Conservation (phyloP, 2,113 vertebrate genomes). For the Onychostruthus taczanowskii region DNA sequence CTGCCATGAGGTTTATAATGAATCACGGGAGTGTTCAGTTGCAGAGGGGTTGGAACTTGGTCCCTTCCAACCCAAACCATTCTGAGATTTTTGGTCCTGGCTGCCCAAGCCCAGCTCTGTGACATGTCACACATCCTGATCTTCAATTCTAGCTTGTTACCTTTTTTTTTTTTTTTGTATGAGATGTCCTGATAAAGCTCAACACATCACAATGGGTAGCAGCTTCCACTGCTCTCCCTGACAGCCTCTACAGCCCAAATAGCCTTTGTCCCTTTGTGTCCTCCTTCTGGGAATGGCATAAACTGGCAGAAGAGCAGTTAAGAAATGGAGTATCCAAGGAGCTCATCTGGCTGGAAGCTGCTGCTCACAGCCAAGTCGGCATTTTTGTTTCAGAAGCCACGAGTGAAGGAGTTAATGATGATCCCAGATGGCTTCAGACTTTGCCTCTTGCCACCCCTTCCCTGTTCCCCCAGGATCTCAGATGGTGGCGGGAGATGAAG, state of each 20-base stretch:
- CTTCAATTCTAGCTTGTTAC: not conserved
- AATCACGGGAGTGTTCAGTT: not conserved
- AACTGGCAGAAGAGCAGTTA: not conserved
- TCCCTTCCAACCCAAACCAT: not conserved
- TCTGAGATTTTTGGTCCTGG: not conserved
- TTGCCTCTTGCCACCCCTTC: slow-evolving; percentile 43
- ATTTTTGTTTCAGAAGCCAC: not conserved
- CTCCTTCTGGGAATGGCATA: not conserved
- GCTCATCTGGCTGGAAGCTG: slow-evolving; percentile 32
- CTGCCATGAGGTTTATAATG: not conserved
- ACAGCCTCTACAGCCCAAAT: not conserved
- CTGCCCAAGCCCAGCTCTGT: not conserved
- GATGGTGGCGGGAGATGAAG: slow-evolving; percentile 63
- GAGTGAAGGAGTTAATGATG: slow-evolving; percentile 51
- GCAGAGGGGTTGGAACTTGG: not conserved
- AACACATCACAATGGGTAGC: not conserved
- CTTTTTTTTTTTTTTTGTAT: not conserved
- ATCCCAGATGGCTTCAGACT: slow-evolving; percentile 57
- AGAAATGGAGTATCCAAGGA: not conserved
- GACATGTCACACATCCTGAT: not conserved
- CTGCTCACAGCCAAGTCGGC: not conserved
- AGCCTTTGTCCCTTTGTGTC: not conserved
- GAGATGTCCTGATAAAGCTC: not conserved
- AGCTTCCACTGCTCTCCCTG: not conserved
- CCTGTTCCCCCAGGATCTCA: slow-evolving; percentile 56